Evolutionary conservation across 2,113 vertebrate species (phyloP), one percentile per base, ranked within the genome.

Genomic region (Gadus chalcogrammus): DNA sequence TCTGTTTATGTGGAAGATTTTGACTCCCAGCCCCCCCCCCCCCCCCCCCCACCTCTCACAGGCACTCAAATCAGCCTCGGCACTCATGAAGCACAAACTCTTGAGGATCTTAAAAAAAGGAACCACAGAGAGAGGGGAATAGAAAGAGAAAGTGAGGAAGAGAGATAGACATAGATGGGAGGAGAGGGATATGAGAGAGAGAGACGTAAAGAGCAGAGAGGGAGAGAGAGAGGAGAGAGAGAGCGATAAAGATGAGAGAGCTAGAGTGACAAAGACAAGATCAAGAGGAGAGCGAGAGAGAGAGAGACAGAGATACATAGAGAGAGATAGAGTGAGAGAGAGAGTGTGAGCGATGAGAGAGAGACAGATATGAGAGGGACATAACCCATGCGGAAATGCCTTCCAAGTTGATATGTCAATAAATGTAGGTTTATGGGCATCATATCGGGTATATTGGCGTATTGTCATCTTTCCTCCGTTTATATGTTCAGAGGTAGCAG

Each of bases 11-110:
- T 80, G 84, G 68, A 73, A 77, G 75, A 85, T 84, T 84, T 85
- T 86, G 5, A 6, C n/a, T 58, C 76, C 72, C 72, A 84, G 80
- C 42, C 42, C 17, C 17, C 76, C 71, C 38, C 38, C 38, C 38
- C 38, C 8, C 2, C 72, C 85, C 81, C 76, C 70, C 42, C 12
- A 11, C 72, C 85, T 79, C 72, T 70, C 27, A 75, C 76, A 84
- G 84, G 66, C 82, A 70, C 80, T 85, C 81, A 86, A 84, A 89
- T 89, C 83, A 82, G 77, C 88, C 83, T 81, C 87, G 84, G 81
- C 83, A 87, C 79, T 82, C 79, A 79, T 82, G 82, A 84, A 77
- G 69, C 80, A 85, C 85, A 80, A 69, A 64, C 67, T 71, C 67
- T 27, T 27, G 12, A 9, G 17, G 5, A 22, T 15, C 60, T 61